These are phyloP conservation scores for Cacatua alba DNA, from an alignment of 2,113 vertebrate genomes.

Conservation along the genomic window DNA sequence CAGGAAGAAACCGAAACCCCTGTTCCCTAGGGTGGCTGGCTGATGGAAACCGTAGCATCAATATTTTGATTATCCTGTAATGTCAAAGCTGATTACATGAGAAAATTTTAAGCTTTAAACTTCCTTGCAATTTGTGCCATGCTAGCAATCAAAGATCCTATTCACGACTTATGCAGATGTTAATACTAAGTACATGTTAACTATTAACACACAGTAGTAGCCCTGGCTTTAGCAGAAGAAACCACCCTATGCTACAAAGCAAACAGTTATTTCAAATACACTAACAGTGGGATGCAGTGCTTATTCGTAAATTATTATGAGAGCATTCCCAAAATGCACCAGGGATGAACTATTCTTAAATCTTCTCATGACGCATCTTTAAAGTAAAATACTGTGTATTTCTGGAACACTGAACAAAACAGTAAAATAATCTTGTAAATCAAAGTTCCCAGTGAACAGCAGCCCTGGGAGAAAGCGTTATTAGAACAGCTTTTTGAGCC, in stretches of 20 bases:
- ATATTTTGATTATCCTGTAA: slow-evolving; percentile 11
- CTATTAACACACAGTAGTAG: background rate
- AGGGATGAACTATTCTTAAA: background rate
- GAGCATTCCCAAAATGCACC: background rate
- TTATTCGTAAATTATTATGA: background rate
- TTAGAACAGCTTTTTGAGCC: background rate
- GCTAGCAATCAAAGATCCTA: background rate
- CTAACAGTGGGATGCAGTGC: background rate
- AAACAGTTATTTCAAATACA: background rate
- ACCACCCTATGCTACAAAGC: background rate
- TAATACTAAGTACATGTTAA: background rate
- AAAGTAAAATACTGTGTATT: background rate
- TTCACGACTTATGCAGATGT: background rate
- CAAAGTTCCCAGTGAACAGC: background rate
- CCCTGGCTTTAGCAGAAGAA: background rate
- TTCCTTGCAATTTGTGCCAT: slow-evolving; percentile 8
- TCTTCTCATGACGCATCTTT: background rate
- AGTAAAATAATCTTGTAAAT: background rate
- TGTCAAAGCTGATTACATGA: slow-evolving; percentile 23
- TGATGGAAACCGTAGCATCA: background rate
- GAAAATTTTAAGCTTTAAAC: slow-evolving; percentile 14
- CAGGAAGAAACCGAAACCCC: background rate
- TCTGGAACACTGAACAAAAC: background rate
- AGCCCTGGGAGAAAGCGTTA: background rate
- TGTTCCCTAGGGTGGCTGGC: background rate